A percentile compares a stretch with the other conserved stretches of the same genome.
These are phyloP conservation scores for Lamellibrachia luymesi DNA, from an alignment of 1,140 invertebrate species.

Conservation along the genomic window DNA sequence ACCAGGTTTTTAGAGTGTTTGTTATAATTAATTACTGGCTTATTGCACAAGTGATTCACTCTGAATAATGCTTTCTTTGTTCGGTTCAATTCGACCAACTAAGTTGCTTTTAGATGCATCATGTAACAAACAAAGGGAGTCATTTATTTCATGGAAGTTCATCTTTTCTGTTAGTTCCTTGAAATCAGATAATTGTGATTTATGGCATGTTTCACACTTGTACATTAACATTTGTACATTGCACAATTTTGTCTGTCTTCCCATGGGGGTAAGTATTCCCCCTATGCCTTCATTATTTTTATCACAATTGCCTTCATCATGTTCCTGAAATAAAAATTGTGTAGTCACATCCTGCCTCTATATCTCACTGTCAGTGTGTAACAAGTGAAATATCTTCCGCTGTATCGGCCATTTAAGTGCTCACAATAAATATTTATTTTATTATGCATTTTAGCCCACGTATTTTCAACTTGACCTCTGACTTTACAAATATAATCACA, in stretches of 20 bases:
- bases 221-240: background rate
- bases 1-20: background rate
- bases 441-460: background rate
- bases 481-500: background rate
- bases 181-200: background rate
- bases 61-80: background rate
- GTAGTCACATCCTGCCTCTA: background rate
- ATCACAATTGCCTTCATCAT: background rate
- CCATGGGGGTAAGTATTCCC: background rate
- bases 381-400: background rate
- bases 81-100: background rate
- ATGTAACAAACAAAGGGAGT: background rate
- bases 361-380: background rate
- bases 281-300: background rate
- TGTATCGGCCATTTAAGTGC: background rate
- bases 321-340: background rate
- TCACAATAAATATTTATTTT: background rate
- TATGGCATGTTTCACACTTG: background rate
- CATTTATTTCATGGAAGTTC: background rate
- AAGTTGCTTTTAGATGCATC: background rate
- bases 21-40: background rate
- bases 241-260: background rate
- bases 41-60: background rate
- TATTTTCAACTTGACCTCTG: background rate
- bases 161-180: background rate